Base-by-base conservation (phyloP, 2,113 vertebrate genomes). In the Gymnobelideus leadbeateri region DNA sequence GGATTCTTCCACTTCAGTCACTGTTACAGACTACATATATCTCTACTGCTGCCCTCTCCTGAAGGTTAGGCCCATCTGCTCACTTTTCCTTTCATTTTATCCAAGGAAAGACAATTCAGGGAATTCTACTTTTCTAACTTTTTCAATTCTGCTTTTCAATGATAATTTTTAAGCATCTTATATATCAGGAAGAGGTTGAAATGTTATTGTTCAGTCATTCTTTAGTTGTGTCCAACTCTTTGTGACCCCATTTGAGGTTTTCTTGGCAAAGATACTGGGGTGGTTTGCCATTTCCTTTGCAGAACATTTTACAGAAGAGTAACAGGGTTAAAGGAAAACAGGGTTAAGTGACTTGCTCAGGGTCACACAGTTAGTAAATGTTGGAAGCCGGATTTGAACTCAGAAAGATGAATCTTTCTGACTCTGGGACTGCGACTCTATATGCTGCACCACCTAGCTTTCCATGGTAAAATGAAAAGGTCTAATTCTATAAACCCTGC, bases 1-100 rank as follows among this genome's bases (percentile, higher is more conserved):
- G 89, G 47, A 10, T 43, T 92, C 90, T 92, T 50, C n/a, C 84
- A 84, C 96, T 95, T 84, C 93, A 91, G 31, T 93, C 91, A 94
- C 11, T 84, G 9, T 46, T 37, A 3, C 93, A 52, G 51, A 10
- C 10, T 54, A 12, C 43, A 11, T 21, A 89, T 50, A 26, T 90
- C 2, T 52, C 28, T 92, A 51, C 3, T 49, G 0, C 0, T 51
- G 4, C 3, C n/a, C 3, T 11, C 24, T 37, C 31, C 53, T 93
- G 51, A 90, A 55, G 91, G 50, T 84, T 84, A 95, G 55, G 94
- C 46, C 0, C 3, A 50, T 57, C 46, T 90, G 6, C 46, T 51
- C 24, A 93, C 24, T 8, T n/a, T 24, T 89, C 8, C 24, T 93
- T 95, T 49, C 47, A 47, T 52, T 14, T 24, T 23, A 31, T 19